A percentile compares a stretch with the other conserved stretches of the same genome.
Conservation (phyloP, 2,113 vertebrate species). For the Andinoacara biseriatus region DNA sequence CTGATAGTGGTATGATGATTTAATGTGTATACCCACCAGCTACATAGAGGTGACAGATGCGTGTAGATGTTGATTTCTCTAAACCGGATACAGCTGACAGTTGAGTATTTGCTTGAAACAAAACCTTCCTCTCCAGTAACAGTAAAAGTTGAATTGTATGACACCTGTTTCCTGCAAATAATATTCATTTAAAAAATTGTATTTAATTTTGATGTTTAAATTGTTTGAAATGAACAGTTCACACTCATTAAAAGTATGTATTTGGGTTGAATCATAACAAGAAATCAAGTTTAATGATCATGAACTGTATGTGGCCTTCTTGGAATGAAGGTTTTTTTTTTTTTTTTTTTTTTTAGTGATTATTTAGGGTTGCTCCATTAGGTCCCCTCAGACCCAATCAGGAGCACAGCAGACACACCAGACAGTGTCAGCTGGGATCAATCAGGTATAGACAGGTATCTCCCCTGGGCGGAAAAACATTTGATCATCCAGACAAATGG, state of each 20-base stretch:
- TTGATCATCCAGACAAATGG: background rate
- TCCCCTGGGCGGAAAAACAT: constrained; percentile 32
- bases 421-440: constrained; percentile 62
- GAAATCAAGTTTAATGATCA: background rate
- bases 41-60: background rate
- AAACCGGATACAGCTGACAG: background rate
- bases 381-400: constrained; percentile 69
- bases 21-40: background rate
- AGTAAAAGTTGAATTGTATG: background rate
- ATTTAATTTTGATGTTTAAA: background rate
- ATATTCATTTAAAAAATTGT: background rate
- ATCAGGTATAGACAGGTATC: constrained; percentile 21
- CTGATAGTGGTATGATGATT: constrained; percentile 21
- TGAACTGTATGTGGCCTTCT: background rate
- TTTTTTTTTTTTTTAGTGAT: background rate
- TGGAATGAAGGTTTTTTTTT: background rate
- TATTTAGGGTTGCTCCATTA: background rate
- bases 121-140: background rate
- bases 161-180: background rate
- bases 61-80: background rate
- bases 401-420: background rate
- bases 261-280: background rate
- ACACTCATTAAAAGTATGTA: background rate
- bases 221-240: background rate
- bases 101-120: background rate